Base-by-base conservation (phyloP, 2,888 invertebrate genomes). In the Metalampra italica region DNA sequence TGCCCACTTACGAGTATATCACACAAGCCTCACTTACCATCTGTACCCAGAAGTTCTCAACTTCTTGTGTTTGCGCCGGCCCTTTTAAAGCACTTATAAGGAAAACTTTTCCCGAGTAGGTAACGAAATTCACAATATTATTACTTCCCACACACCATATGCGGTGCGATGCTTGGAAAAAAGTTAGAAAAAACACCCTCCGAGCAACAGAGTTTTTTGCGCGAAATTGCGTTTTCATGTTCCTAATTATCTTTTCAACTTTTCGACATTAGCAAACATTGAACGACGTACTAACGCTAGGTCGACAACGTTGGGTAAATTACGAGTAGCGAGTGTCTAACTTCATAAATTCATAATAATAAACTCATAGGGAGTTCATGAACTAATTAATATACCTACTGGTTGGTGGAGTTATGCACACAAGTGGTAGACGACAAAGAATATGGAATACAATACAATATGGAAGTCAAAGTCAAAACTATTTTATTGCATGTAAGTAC, bases 161-260 rank as follows among this genome's bases (percentile, higher is more conserved):
- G 43, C 43, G 22, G 42, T 38, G 36, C 29, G 29, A 9, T 29
- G 42, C 30, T 37, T 12, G 32, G 29, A 46, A 47, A 22, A 51
- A 51, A 45, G 38, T 43, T 36, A n/a, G 9, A 30, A 30, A 50
- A 46, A 45, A 36, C 34, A 36, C 42, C 29, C 43, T 29, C 37
- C n/a, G 15, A 14, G 46, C 43, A 43, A 13, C 42, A 29, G 29
- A 14, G 13, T 36, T 62, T 65, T 66, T 64, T 51, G 46, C 59
- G 40, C 55, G 51, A 66, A 71, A 66, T 68, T 68, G 61, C 66
- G 61, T 68, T 72, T 63, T 63, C 64, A 66, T 63, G 62, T 59
- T 55, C 62, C 65, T 74, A 73, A 77, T 77, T 71, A 75, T 66
- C 67, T 66, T 67, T 68, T 68, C 60, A 74, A 75, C 69, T 75